Conservation (phyloP, 1,140 invertebrate species). For the Yoshiicerus persimilis region DNA sequence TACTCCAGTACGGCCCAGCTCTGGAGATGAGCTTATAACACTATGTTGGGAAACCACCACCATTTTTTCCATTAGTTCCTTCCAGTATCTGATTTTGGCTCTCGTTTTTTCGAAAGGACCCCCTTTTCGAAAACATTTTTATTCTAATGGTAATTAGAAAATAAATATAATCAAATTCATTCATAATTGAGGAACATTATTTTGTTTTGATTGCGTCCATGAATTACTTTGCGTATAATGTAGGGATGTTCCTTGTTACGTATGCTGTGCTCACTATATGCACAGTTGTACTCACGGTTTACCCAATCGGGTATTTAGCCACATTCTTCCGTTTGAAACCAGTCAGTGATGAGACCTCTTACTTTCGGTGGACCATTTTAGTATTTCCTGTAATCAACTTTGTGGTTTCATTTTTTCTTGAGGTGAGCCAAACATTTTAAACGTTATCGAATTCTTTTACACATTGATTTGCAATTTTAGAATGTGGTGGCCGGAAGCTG, state of each 20-base stretch:
- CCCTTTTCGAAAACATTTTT: conserved; percentile 61
- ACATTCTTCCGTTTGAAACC: conserved; percentile 28
- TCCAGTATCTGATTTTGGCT: conserved; percentile 66
- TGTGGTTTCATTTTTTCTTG: conserved; percentile 27
- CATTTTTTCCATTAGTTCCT: conserved; percentile 64
- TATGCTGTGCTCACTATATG: conserved; percentile 50
- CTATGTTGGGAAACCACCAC: conserved; percentile 57
- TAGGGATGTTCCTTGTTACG: conserved; percentile 45
- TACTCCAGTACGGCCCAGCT: conserved; percentile 46
- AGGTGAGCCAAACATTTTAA: conserved; percentile 20
- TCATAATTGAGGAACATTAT: neutral
- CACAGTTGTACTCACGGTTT: conserved; percentile 50
- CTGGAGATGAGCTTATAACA: conserved; percentile 50
- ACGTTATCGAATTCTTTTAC: neutral
- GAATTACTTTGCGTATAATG: neutral
- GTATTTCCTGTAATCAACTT: conserved; percentile 33
- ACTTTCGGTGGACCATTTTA: conserved; percentile 34
- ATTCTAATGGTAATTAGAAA: conserved; percentile 59
- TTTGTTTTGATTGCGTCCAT: neutral
- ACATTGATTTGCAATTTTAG: neutral
- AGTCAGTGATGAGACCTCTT: neutral
- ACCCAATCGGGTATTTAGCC: conserved; percentile 45
- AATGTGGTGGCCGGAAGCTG: conserved; percentile 22
- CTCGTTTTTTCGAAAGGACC: conserved; percentile 62
- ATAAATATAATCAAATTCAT: neutral